A percentile compares a stretch with the other conserved stretches of the same genome.
These are phyloP conservation scores for Heliconius sara DNA, from an alignment of 2,888 invertebrate species.

Conservation along the genomic window DNA sequence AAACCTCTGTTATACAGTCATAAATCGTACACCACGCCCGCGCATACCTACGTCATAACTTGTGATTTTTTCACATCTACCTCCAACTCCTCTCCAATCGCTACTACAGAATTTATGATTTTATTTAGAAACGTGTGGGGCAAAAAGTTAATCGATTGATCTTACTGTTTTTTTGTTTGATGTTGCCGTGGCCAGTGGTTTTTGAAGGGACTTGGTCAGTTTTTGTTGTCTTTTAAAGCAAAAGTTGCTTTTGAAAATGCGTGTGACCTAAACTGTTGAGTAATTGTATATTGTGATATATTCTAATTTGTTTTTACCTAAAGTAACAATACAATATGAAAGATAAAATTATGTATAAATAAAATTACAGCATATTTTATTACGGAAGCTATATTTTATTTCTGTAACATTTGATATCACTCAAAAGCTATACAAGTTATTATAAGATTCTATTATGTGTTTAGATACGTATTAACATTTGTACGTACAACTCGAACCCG, in stretches of 20 bases:
- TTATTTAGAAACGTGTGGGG: slow-evolving; percentile 70
- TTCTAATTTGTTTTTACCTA: too few species aligned
- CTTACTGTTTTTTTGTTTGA: slow-evolving; percentile 33
- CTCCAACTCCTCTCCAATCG: slow-evolving; percentile 42
- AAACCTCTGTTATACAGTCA: slow-evolving; percentile 68
- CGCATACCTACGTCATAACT: slow-evolving; percentile 57
- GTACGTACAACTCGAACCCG: too few species aligned
- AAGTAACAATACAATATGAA: too few species aligned
- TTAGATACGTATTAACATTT: too few species aligned
- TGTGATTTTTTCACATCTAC: slow-evolving; percentile 71
- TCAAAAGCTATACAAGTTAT: too few species aligned
- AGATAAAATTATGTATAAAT: too few species aligned
- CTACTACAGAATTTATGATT: slow-evolving; percentile 75
- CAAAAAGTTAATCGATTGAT: slow-evolving; percentile 76
- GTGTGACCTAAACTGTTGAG: too few species aligned
- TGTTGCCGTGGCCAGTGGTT: background rate
- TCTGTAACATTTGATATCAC: too few species aligned
- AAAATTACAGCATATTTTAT: too few species aligned
- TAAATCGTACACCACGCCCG: slow-evolving; percentile 71
- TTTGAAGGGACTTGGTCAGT: background rate
- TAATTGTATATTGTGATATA: too few species aligned
- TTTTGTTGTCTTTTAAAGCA: background rate
- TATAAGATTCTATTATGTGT: too few species aligned
- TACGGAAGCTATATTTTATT: too few species aligned
- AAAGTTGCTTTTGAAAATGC: background rate